A percentile compares a stretch with the other conserved stretches of the same genome.
phyloP scores from a whole-genome alignment of 2,888 invertebrate genomes.

The Drosophila paranaensis region DNA sequence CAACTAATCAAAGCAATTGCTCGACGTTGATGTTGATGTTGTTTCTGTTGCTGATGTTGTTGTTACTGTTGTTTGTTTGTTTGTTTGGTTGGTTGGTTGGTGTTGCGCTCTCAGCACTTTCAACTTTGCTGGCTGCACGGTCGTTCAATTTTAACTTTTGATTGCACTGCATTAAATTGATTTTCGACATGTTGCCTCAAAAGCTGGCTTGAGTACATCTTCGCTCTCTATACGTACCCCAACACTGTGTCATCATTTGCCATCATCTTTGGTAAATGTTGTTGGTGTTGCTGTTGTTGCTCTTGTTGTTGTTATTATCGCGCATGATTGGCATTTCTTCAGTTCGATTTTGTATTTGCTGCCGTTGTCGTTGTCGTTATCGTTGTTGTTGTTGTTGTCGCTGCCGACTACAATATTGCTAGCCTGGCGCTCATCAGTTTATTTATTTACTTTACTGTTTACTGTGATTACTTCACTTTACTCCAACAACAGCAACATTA shows the following conservation, averaged over 20 bases:
- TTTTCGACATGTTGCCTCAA: conserved; percentile 63
- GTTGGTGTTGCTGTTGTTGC: conserved; percentile 61
- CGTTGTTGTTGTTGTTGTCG: conserved; percentile 1
- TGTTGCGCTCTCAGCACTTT: conserved; percentile 51
- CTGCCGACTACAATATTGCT: conserved; percentile 19
- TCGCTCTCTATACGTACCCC: conserved; percentile 19
- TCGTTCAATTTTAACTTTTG: conserved; percentile 71
- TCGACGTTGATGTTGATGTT: conserved; percentile 17
- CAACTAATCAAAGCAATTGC: conserved; percentile 52
- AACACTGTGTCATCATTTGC: conserved; percentile 36
- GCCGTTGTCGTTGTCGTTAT: not conserved
- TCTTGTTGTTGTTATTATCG: conserved; percentile 68
- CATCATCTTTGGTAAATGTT: conserved; percentile 31
- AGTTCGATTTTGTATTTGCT: conserved; percentile 22
- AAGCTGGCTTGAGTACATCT: conserved; percentile 36
- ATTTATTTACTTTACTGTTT: conserved; percentile 65
- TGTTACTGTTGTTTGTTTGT: conserved; percentile 21
- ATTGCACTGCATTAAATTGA: conserved; percentile 79
- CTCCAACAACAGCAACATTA: conserved; percentile 24
- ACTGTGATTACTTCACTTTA: conserved; percentile 75
- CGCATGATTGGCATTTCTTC: conserved; percentile 78
- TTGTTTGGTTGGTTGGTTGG: conserved; percentile 27
- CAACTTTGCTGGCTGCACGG: conserved; percentile 47
- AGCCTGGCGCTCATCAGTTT: conserved; percentile 58
- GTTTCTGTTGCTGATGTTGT: conserved; percentile 17